Evolutionary conservation across 2,113 vertebrate genomes (phyloP).

Genomic region (Hemichromis elongatus): DNA sequence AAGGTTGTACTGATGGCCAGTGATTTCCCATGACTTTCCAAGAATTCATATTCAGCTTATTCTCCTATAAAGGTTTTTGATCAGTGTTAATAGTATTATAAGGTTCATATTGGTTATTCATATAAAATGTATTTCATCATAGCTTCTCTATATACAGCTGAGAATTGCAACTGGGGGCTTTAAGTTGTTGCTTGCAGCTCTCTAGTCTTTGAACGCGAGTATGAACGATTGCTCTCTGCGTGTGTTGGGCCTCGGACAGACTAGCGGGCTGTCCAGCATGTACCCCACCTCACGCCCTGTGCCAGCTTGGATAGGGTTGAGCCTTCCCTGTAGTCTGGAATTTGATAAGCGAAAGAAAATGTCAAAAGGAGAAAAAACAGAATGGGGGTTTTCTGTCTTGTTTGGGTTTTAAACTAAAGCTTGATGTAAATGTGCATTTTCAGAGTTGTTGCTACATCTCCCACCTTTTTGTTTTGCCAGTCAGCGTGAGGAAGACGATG

Average conservation of each 20-base stretch:
- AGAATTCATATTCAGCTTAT: background rate
- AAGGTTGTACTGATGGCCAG: background rate
- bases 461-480: background rate
- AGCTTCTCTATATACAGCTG: background rate
- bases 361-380: background rate
- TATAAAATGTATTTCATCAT: background rate
- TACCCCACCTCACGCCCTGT: background rate
- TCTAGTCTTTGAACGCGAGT: background rate
- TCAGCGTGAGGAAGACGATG: background rate
- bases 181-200: background rate
- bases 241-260: background rate
- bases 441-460: background rate
- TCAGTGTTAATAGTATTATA: background rate
- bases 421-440: background rate
- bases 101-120: background rate
- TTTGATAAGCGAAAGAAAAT: background rate
- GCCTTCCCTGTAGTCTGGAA: background rate
- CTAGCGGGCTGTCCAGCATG: background rate
- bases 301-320: background rate
- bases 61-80: background rate
- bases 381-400: rapidly evolving
- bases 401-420: background rate
- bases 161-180: background rate
- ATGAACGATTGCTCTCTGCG: background rate
- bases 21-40: background rate